Conservation (phyloP, 2,797 vertebrate species). For the Luscinia luscinia region DNA sequence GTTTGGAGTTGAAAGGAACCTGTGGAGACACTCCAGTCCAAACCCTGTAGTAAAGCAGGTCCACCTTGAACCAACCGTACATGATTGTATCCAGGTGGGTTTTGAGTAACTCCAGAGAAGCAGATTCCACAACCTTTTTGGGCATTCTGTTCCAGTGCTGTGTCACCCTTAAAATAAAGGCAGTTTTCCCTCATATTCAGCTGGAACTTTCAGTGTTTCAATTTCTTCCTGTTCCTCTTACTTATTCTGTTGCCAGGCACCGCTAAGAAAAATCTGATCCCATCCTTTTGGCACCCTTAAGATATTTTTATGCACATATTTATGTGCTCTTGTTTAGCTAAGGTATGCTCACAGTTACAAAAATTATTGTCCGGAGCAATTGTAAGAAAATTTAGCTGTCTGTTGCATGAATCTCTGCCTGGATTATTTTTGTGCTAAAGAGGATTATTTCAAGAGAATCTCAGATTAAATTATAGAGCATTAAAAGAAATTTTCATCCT, state of each 20-base stretch:
- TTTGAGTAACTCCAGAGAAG: not conserved
- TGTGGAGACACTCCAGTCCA: not conserved
- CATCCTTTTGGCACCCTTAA: not conserved
- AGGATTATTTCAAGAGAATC: not conserved
- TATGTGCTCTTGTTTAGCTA: not conserved
- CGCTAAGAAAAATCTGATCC: not conserved
- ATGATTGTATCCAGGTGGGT: too few relatives aligned
- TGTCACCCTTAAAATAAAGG: not conserved
- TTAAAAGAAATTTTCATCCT: conserved; percentile 5
- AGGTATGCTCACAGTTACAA: not conserved
- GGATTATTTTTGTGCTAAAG: not conserved
- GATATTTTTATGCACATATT: not conserved
- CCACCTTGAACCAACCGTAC: accelerated
- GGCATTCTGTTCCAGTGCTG: too few relatives aligned
- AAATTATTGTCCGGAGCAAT: not conserved
- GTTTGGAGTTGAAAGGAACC: not conserved
- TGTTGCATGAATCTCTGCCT: not conserved
- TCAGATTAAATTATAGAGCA: not conserved
- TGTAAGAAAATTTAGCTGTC: not conserved
- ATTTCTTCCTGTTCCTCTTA: not conserved
- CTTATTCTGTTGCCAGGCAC: not conserved
- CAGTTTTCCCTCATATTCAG: not conserved
- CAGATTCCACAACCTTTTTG: not conserved
- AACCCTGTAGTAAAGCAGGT: accelerated
- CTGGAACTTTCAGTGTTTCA: not conserved